Percentiles rank a stretch among this genome's conserved stretches.
These are phyloP conservation scores for Serripes groenlandicus DNA, from an alignment of 2,888 invertebrate genomes.

Conservation along the genomic window DNA sequence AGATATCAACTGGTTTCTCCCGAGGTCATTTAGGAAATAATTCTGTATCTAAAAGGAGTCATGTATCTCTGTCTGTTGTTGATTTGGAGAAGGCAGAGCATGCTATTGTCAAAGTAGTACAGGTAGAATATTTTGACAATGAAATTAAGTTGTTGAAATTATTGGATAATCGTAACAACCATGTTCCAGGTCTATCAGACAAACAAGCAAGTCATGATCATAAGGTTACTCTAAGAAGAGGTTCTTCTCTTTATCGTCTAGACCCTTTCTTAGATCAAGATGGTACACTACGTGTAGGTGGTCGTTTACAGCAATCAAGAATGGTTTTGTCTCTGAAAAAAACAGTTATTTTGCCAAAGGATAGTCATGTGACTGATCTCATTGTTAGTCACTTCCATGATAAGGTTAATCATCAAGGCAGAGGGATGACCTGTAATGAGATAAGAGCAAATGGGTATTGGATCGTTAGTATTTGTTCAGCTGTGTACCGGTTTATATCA, in stretches of 20 bases:
- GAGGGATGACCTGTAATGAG: conserved; percentile 63
- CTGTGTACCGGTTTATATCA: conserved; percentile 61
- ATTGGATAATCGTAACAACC: too few species aligned
- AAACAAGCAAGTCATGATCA: too few species aligned
- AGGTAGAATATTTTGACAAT: background rate
- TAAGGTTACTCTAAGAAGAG: conserved; percentile 4
- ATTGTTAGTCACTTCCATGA: conserved; percentile 65
- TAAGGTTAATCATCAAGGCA: conserved; percentile 55
- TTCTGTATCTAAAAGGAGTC: background rate
- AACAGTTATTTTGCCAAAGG: conserved; percentile 63
- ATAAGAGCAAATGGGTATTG: conserved; percentile 74
- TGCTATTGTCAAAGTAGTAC: conserved; percentile 21
- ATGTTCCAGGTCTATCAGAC: background rate
- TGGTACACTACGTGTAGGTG: conserved; percentile 61
- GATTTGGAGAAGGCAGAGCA: conserved; percentile 21
- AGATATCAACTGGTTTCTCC: too few species aligned
- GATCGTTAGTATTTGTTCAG: conserved; percentile 73
- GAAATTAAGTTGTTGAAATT: background rate
- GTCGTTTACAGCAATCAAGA: conserved; percentile 15
- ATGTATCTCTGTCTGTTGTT: background rate
- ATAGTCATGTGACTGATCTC: conserved; percentile 55
- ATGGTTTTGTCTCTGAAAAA: conserved; percentile 31
- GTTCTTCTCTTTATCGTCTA: conserved; percentile 15
- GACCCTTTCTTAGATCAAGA: conserved; percentile 61
- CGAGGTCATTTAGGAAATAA: background rate